Evolutionary conservation across 2,113 vertebrate genomes (phyloP), one percentile per base, ranked within the genome.

Genomic region (Bubo bubo): DNA sequence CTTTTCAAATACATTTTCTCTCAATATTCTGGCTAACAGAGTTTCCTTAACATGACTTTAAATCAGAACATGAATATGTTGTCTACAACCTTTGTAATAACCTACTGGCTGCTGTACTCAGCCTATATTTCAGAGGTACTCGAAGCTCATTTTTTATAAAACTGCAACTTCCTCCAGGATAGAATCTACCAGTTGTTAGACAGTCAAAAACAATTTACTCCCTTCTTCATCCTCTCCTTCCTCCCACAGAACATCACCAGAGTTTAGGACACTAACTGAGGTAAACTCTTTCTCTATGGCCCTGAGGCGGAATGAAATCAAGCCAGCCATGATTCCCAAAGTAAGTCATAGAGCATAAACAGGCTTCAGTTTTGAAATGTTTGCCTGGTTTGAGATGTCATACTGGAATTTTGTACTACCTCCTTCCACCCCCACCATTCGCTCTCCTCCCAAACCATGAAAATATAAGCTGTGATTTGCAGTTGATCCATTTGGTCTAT

Each of bases 391-490:
- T 76, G n/a, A 71, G 71, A 45, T 5, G 22, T 6, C 35, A 60
- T 16, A 49, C 32, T 37, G 59, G 55, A 66, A 93, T 35, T 71
- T 8, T 64, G 13, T 53, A 62, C 24, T 55, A 20, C 8, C 13
- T 73, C 11, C 20, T 70, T 68, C 37, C 19, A 59, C 8, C 6
- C 23, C 20, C 8, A 10, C 27, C 3, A 6, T 37, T 68, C 26
- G 49, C 13, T 4, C 7, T 13, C 6, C 1, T 18, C 18, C 32
- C 21, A 68, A 47, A 55, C 8, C 0, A 2, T 35, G 41, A 27
- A 49, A 71, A 67, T 16, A 50, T 39, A 19, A 53, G 14, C 21
- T 62, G 19, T 19, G 26, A 14, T 50, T n/a, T 90, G 41, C 55
- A 49, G 16, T 9, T 88, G 41, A 17, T 88, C 56, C 24, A 1